phyloP scores from a whole-genome alignment of 2,888 invertebrate species.

The Eupelmus urozonus region DNA sequence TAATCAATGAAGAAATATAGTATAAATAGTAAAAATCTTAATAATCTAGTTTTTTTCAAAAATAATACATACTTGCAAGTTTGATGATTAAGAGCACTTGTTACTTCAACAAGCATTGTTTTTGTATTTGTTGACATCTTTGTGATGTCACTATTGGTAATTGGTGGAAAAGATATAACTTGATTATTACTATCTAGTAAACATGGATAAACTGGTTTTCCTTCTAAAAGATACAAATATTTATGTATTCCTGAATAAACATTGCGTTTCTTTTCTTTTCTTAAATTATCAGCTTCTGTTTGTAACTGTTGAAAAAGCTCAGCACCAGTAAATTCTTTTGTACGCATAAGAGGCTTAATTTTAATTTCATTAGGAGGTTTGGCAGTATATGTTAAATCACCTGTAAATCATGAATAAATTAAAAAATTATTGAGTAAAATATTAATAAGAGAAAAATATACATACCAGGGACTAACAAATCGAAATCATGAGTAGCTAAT shows the following conservation, averaged over 20 bases:
- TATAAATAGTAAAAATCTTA: not conserved
- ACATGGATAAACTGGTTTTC: slow-evolving; percentile 86
- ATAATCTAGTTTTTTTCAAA: slow-evolving; percentile 15
- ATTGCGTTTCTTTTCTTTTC: slow-evolving; percentile 90
- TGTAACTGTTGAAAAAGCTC: slow-evolving; percentile 84
- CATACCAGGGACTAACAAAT: slow-evolving; percentile 81
- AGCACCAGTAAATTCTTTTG: slow-evolving; percentile 82
- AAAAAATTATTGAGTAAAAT: slow-evolving; percentile 13
- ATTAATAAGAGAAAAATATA: no score
- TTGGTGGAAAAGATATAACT: slow-evolving; percentile 91
- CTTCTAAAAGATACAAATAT: slow-evolving; percentile 88
- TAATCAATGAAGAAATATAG: slow-evolving; percentile 3
- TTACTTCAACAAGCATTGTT: slow-evolving; percentile 87
- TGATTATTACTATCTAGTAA: slow-evolving; percentile 82
- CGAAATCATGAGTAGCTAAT: slow-evolving; percentile 90
- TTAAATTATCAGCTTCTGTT: slow-evolving; percentile 87
- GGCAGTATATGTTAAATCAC: slow-evolving; percentile 84
- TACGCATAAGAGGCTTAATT: slow-evolving; percentile 83
- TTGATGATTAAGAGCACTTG: slow-evolving; percentile 83
- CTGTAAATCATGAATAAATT: slow-evolving; percentile 70
- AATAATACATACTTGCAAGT: slow-evolving; percentile 79
- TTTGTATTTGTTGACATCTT: slow-evolving; percentile 86
- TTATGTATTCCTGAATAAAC: slow-evolving; percentile 90
- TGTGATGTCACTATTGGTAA: slow-evolving; percentile 89
- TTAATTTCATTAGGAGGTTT: slow-evolving; percentile 81